Evolutionary conservation across 1,140 invertebrate species (phyloP).

Genomic region (Drosophila nasuta): DNA sequence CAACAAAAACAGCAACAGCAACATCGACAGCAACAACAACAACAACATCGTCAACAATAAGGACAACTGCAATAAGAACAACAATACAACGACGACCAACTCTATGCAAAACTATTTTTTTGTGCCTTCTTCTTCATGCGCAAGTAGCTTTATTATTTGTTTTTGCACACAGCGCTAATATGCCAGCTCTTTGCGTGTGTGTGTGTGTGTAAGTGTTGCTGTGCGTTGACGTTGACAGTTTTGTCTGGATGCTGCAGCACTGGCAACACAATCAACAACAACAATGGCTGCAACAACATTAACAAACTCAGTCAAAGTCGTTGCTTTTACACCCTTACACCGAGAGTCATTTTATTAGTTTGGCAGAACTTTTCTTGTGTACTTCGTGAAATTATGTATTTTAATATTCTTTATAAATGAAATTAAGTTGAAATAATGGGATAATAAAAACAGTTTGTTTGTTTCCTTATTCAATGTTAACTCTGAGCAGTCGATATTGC

Average conservation of each 20-base stretch:
- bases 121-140: constrained; percentile 48
- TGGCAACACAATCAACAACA: not conserved
- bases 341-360: not conserved
- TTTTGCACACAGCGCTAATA: constrained; percentile 67
- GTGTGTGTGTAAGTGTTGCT: constrained; percentile 21
- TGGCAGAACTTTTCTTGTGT: too few relatives aligned
- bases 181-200: constrained; percentile 17
- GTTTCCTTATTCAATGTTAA: too few relatives aligned
- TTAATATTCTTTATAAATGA: too few relatives aligned
- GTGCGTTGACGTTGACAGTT: constrained; percentile 46
- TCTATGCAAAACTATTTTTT: constrained; percentile 57
- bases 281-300: constrained; percentile 6
- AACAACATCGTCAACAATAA: constrained; percentile 20
- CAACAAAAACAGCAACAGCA: constrained; percentile 6
- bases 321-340: constrained; percentile 10
- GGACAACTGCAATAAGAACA: constrained; percentile 19
- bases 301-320: not conserved
- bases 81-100: constrained; percentile 20
- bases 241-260: constrained; percentile 40
- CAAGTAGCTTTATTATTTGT: constrained; percentile 80
- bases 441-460: too few relatives aligned
- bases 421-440: too few relatives aligned
- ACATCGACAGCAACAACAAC: constrained; percentile 7
- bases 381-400: too few relatives aligned
- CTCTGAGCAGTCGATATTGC: too few relatives aligned